Base-by-base conservation (phyloP, 2,113 vertebrate genomes). In the Ciconia stormi region DNA sequence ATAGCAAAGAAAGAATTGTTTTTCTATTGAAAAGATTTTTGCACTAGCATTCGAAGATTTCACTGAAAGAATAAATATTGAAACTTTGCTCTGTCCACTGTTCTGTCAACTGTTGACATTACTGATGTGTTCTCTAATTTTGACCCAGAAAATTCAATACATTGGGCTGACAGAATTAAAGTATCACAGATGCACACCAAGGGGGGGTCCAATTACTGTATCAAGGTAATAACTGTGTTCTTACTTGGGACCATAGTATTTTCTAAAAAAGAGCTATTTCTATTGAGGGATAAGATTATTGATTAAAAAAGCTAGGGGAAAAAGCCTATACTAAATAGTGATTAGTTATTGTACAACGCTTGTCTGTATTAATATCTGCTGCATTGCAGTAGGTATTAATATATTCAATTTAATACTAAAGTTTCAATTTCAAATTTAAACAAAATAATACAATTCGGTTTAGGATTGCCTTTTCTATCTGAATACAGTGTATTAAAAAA, bases 41-140 rank as follows among this genome's bases (percentile, higher is more conserved):
- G 2, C 10, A 5, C 77, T 94, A 81, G 55, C 30, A 52, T 25
- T 95, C 11, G 38, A 74, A 82, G 58, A 69, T 62, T 84, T 82
- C 49, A 29, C n/a, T 62, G 50, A 76, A 69, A 34, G 16, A 94
- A 74, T 87, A 94, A 91, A 78, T 96, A 92, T 82, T 96, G 95
- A 91, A 95, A 80, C 62, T 95, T 90, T 80, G 11, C 20, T 91
- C 22, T 83, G 67, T 44, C 40, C 10, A 10, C 46, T 95, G 10
- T 32, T 95, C 52, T 84, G 71, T 38, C 21, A 38, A 2, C 19
- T 59, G 30, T 42, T 87, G 82, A 85, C 19, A 40, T 94, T 96
- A 91, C 82, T 79, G 85, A 88, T 81, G 38, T 36, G 46, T 61
- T 69, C 81, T 90, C 47, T 87, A 55, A 83, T 92, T 97, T 87